These are phyloP conservation scores for Zonotrichia leucophrys DNA, from an alignment of 2,113 vertebrate species.

Conservation along the genomic window DNA sequence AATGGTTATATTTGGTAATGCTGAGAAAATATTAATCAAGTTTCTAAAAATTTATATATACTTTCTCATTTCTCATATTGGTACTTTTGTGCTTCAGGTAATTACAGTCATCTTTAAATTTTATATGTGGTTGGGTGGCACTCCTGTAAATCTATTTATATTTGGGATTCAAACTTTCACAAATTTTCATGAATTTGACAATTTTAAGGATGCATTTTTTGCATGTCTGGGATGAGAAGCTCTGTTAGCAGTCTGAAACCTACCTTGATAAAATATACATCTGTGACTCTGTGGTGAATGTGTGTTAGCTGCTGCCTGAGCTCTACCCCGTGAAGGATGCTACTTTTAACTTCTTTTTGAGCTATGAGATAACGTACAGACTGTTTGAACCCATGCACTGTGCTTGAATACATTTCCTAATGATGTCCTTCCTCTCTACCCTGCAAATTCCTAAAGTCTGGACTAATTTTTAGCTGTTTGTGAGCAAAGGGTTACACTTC, in stretches of 20 bases:
- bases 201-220: neutral
- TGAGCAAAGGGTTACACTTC: neutral
- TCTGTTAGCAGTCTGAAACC: neutral
- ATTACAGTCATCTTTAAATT: conserved; percentile 31
- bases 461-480: neutral
- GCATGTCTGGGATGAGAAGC: neutral
- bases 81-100: neutral
- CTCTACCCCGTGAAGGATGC: fast-evolving
- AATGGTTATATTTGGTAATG: conserved; percentile 43
- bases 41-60: conserved; percentile 45
- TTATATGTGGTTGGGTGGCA: neutral
- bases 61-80: neutral
- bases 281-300: neutral
- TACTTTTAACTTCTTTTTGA: neutral
- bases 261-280: neutral
- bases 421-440: neutral
- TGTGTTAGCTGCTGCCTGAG: neutral
- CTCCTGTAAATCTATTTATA: neutral
- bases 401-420: neutral
- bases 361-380: no score
- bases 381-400: neutral
- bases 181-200: neutral
- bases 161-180: neutral
- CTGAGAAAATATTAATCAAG: conserved; percentile 58
- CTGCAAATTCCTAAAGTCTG: neutral